phyloP scores from a whole-genome alignment of 1,140 invertebrate species.

The Magallana ariakensis region DNA sequence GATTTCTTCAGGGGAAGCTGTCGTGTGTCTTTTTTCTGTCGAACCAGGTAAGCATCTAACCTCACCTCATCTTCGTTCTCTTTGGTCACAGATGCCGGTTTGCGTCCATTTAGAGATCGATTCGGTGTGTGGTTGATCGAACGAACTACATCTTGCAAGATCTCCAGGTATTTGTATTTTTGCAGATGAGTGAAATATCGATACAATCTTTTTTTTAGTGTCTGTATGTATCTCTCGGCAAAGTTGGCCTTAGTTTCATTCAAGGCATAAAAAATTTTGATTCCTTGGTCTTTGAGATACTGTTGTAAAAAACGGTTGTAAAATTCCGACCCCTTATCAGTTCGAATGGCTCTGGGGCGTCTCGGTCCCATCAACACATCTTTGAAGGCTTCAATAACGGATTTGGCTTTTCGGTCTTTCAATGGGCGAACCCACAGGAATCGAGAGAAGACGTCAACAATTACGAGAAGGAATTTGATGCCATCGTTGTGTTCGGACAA shows the following conservation, averaged over 20 bases:
- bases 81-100: slow-evolving; percentile 56
- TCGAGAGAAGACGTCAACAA: slow-evolving; percentile 54
- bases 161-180: slow-evolving; percentile 38
- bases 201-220: slow-evolving; percentile 53
- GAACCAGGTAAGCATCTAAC: slow-evolving; percentile 37
- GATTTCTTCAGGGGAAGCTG: background rate
- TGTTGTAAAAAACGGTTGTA: slow-evolving; percentile 25
- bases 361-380: slow-evolving; percentile 6
- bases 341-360: slow-evolving; percentile 34
- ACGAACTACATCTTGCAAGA: slow-evolving; percentile 43
- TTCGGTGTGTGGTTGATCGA: slow-evolving; percentile 52
- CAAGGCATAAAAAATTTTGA: slow-evolving; percentile 48
- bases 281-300: slow-evolving; percentile 47
- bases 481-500: slow-evolving; percentile 54
- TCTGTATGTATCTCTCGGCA: slow-evolving; percentile 48
- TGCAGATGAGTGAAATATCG: slow-evolving; percentile 29
- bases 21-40: slow-evolving; percentile 20
- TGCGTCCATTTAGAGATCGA: slow-evolving; percentile 35
- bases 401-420: slow-evolving; percentile 51
- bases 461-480: slow-evolving; percentile 48
- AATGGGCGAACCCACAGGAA: slow-evolving; percentile 50
- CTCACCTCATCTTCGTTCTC: slow-evolving; percentile 57
- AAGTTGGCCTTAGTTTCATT: slow-evolving; percentile 58
- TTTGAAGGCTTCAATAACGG: slow-evolving; percentile 52
- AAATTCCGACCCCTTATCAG: slow-evolving; percentile 49